Base-by-base conservation (phyloP, 1,140 invertebrate species). In the Drosophila setifemur region DNA sequence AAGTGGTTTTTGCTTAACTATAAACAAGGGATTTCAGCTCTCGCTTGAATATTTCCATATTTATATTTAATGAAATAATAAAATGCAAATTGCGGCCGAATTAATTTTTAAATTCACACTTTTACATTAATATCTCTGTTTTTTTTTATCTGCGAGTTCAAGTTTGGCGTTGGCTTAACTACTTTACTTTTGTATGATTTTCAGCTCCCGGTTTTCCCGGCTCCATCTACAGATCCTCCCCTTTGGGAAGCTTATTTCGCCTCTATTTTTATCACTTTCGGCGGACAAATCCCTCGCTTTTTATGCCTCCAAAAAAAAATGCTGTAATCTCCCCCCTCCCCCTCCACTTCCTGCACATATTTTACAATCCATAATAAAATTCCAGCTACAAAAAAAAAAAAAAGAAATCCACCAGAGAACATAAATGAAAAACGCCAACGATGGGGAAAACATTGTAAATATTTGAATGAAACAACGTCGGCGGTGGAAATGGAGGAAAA, bases 1-100 rank as follows among this genome's bases (percentile, higher is more conserved):
- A 85, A 85, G 81, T 75, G 81, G n/a, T n/a, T n/a, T n/a, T n/a
- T n/a, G n/a, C n/a, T n/a, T n/a, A 43, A 31, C 37, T 14, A 12
- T 61, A 63, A 33, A 61, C 44, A 35, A 50, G 18, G n/a, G n/a
- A n/a, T n/a, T n/a, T n/a, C n/a, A n/a, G n/a, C n/a, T n/a, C n/a
- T n/a, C n/a, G n/a, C n/a, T n/a, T n/a, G n/a, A n/a, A n/a, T n/a
- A n/a, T n/a, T n/a, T n/a, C n/a, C n/a, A n/a, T n/a, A n/a, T n/a
- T n/a, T n/a, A n/a, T n/a, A n/a, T n/a, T n/a, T n/a, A n/a, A n/a
- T n/a, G n/a, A n/a, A n/a, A n/a, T n/a, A n/a, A n/a, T n/a, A n/a
- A n/a, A n/a, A n/a, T n/a, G n/a, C n/a, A n/a, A n/a, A n/a, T n/a
- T n/a, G n/a, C n/a, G n/a, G n/a, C n/a, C n/a, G 14, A 50, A 19